phyloP scores from a whole-genome alignment of 2,888 invertebrate species.

The Andrena flavipes region DNA sequence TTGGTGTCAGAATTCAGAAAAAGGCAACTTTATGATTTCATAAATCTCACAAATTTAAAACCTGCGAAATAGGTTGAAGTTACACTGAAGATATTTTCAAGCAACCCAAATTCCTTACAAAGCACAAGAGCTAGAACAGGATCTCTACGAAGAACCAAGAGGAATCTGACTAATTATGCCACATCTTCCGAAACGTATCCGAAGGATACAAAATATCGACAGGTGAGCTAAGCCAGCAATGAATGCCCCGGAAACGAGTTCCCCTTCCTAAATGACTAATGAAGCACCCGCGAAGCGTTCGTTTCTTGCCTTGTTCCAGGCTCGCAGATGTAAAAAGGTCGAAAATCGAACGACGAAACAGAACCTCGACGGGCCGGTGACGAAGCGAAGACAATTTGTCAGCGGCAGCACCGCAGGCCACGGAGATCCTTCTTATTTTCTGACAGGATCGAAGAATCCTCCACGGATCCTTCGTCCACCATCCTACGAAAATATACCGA shows the following conservation, averaged over 20 bases:
- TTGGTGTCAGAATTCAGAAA: too few species aligned
- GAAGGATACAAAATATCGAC: constrained; percentile 17
- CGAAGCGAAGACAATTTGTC: constrained; percentile 77
- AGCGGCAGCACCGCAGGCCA: constrained; percentile 51
- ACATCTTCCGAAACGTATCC: not conserved
- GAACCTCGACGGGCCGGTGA: constrained; percentile 60
- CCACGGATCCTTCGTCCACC: constrained; percentile 34
- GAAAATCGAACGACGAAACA: constrained; percentile 52
- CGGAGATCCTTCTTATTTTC: constrained; percentile 51
- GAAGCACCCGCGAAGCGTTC: constrained; percentile 52
- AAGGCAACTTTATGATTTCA: too few species aligned
- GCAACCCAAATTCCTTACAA: not conserved
- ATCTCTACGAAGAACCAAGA: not conserved
- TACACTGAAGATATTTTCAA: too few species aligned
- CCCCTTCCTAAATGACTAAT: constrained; percentile 59
- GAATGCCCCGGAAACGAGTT: constrained; percentile 42
- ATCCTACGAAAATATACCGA: constrained; percentile 72
- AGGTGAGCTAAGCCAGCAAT: constrained; percentile 17
- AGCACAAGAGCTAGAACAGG: not conserved
- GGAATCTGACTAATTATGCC: not conserved
- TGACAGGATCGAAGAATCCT: constrained; percentile 45
- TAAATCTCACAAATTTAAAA: too few species aligned
- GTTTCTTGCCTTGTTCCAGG: constrained; percentile 8
- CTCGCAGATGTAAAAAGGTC: constrained; percentile 45
- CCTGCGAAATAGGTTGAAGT: too few species aligned